phyloP scores from a whole-genome alignment of 2,888 invertebrate species.

The Agrochola lychnidis region DNA sequence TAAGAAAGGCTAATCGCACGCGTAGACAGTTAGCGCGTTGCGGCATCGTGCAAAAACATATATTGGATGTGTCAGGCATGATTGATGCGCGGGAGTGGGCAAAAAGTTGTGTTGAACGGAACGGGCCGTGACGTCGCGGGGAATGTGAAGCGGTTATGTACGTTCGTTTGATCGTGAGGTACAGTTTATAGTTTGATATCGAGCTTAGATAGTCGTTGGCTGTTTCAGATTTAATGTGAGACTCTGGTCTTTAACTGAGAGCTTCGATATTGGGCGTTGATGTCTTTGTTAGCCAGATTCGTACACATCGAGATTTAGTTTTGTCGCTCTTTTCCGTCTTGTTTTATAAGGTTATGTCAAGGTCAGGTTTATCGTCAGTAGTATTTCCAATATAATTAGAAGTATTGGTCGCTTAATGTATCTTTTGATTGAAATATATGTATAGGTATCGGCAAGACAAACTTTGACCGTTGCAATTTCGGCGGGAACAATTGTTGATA shows the following conservation, averaged over 20 bases:
- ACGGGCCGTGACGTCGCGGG: slow-evolving; percentile 85
- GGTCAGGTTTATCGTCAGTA: not conserved
- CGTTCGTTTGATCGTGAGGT: slow-evolving; percentile 60
- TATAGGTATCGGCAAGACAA: not conserved
- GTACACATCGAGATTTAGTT: not conserved
- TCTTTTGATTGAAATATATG: not conserved
- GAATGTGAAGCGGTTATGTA: slow-evolving; percentile 70
- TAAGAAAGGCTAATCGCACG: slow-evolving; percentile 88
- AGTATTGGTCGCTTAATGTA: not conserved
- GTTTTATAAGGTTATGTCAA: not conserved
- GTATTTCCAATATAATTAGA: not conserved
- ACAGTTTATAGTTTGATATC: slow-evolving; percentile 58
- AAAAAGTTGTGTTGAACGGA: slow-evolving; percentile 84
- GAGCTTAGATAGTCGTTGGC: slow-evolving; percentile 39
- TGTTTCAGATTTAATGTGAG: slow-evolving; percentile 18
- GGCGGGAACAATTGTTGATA: not conserved
- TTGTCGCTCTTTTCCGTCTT: not conserved
- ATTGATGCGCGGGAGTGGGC: slow-evolving; percentile 83
- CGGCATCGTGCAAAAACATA: slow-evolving; percentile 85
- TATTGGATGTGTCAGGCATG: slow-evolving; percentile 90
- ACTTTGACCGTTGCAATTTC: not conserved
- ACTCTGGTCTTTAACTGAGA: not conserved
- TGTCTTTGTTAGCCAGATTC: not conserved
- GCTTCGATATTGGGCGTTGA: not conserved
- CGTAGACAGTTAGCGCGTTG: slow-evolving; percentile 79